Evolutionary conservation across 2,888 invertebrate species (phyloP).

Genomic region (Rhagonycha lutea): DNA sequence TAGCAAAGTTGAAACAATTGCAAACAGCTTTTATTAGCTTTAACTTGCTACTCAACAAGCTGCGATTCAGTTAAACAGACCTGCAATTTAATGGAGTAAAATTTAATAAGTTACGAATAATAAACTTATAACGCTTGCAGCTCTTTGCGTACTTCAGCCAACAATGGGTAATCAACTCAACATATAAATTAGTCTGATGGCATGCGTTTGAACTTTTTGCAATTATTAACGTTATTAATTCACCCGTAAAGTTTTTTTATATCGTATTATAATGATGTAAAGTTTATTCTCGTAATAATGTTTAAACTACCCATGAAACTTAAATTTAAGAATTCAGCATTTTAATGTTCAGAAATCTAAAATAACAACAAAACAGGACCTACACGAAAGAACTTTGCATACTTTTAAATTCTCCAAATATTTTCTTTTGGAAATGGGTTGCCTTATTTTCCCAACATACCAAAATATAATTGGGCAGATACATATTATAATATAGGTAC

Average conservation of each 20-base stretch:
- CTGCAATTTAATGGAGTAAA: constrained; percentile 28
- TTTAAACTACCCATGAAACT: not conserved
- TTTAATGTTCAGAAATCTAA: not conserved
- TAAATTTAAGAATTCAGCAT: not conserved
- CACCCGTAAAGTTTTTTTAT: not conserved
- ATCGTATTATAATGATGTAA: not conserved
- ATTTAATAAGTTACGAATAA: constrained; percentile 28
- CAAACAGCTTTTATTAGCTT: constrained; percentile 25
- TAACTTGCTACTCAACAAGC: constrained; percentile 19
- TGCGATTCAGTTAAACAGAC: constrained; percentile 21
- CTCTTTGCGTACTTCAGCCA: constrained; percentile 17
- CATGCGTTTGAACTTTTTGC: constrained; percentile 24
- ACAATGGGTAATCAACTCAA: constrained; percentile 27
- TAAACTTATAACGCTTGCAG: constrained; percentile 18
- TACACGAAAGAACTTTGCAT: not conserved
- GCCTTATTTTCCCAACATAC: not conserved
- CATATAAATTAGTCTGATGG: constrained; percentile 26
- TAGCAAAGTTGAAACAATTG: constrained; percentile 22
- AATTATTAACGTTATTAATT: constrained; percentile 26
- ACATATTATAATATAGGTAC: not conserved
- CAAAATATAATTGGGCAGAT: not conserved
- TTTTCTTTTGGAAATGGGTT: not conserved
- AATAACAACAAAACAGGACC: not conserved
- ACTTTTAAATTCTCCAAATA: not conserved
- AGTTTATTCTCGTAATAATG: not conserved